Percentiles rank a stretch among this genome's conserved stretches.
Conservation (phyloP, 2,888 invertebrate species). For the Diploptera punctata region DNA sequence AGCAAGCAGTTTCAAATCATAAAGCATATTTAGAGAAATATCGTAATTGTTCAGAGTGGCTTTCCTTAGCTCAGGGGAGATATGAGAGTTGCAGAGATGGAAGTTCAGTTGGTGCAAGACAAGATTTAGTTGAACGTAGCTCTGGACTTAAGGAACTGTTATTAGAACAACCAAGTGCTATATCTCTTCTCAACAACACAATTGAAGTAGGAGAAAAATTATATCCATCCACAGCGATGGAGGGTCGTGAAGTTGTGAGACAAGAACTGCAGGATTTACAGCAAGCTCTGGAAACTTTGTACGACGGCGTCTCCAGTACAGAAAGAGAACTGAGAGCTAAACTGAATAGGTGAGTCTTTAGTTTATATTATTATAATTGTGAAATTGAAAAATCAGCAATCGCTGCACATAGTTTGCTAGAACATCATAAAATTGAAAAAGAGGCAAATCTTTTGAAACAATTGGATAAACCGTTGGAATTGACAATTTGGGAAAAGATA, state of each 20-base stretch:
- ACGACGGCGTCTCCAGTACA: slow-evolving; percentile 77
- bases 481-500: too few relatives aligned
- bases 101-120: slow-evolving; percentile 60
- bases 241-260: slow-evolving; percentile 85
- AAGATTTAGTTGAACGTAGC: slow-evolving; percentile 72
- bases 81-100: slow-evolving; percentile 72
- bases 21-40: slow-evolving; percentile 81
- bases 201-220: slow-evolving; percentile 88
- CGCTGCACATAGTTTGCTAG: too few relatives aligned
- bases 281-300: slow-evolving; percentile 79
- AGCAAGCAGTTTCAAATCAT: slow-evolving; percentile 85
- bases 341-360: slow-evolving; percentile 67
- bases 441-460: too few relatives aligned
- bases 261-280: slow-evolving; percentile 85
- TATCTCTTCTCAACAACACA: slow-evolving; percentile 79
- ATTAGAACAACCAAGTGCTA: slow-evolving; percentile 76
- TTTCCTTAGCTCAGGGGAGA: slow-evolving; percentile 75
- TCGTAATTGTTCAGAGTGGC: slow-evolving; percentile 82
- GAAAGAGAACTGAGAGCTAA: slow-evolving; percentile 84
- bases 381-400: too few relatives aligned
- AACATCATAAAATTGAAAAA: too few relatives aligned
- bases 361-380: too few relatives aligned
- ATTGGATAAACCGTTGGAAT: too few relatives aligned
- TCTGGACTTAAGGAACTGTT: slow-evolving; percentile 75
- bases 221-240: slow-evolving; percentile 83